Base-by-base conservation (phyloP, 2,888 invertebrate genomes). In the Sturmia bella region DNA sequence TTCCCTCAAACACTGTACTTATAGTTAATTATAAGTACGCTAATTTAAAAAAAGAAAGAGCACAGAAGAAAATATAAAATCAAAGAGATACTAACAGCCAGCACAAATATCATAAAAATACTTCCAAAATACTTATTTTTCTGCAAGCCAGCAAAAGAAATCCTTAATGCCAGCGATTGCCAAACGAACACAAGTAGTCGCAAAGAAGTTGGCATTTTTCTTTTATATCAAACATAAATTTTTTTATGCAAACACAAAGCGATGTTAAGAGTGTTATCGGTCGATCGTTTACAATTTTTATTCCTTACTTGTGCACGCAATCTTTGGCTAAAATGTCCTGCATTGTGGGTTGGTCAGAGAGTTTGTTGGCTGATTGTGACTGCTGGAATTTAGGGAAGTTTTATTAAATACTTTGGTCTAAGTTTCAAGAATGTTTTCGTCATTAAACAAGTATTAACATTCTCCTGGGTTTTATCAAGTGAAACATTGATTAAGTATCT, bases 21-120 rank as follows among this genome's bases (percentile, higher is more conserved):
- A 66, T 66, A 48, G 69, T 59, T 76, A 80, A 68, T 80, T 72
- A 76, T 76, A 61, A 70, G 70, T 66, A 61, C 72, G 11, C 48
- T 72, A 54, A 61, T 64, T 70, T 66, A 64, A 52, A 32, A 32
- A 32, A 39, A 56, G 24, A 2, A 66, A 63, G 45, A 64, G 43
- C 63, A 12, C 54, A 54, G 32, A 70, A 70, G 39, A 45, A 39
- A 3, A 56, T 37, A 45, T 52, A 54, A 63, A 59, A 68, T 45
- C 15, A 64, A 21, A n/a, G 11, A 32, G 37, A n/a, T 68, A 59
- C 48, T 15, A 56, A 56, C 57, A 17, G 27, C 32, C 63, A 64
- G 37, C 45, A 54, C 45, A 64, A 74, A 24, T 15, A 39, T 54
- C n/a, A 52, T 41, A 45, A 68, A 63, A 48, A 61, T 54, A 12